These are phyloP conservation scores for Tribolium madens DNA, from an alignment of 1,140 invertebrate species.

Conservation along the genomic window DNA sequence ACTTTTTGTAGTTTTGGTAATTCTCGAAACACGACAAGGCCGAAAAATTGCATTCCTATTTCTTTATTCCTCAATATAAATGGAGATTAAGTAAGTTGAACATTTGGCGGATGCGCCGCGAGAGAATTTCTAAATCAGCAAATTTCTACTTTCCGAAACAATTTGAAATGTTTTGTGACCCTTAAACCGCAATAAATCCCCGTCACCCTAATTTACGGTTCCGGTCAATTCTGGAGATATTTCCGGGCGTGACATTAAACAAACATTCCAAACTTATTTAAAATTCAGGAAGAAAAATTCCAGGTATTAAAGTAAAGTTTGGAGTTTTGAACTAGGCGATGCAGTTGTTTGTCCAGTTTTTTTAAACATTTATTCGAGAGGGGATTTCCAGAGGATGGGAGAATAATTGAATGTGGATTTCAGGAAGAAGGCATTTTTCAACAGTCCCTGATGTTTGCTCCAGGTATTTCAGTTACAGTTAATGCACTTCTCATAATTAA, in stretches of 20 bases:
- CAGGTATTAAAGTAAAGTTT: conserved; percentile 2
- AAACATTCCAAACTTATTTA: neutral
- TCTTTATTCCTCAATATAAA: conserved; percentile 14
- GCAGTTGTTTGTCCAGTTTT: conserved; percentile 4
- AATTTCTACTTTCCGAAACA: neutral
- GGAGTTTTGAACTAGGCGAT: neutral
- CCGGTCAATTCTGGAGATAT: conserved; percentile 11
- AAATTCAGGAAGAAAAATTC: neutral
- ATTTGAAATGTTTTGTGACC: conserved; percentile 2
- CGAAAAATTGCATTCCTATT: neutral
- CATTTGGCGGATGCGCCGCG: conserved; percentile 22
- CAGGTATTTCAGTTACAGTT: neutral
- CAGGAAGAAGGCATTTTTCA: neutral
- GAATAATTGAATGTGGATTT: neutral
- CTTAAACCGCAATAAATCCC: conserved; percentile 26
- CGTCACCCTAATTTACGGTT: conserved; percentile 19
- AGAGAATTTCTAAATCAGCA: neutral
- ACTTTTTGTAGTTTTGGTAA: too few relatives aligned
- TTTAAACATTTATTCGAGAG: neutral
- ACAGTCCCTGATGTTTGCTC: neutral
- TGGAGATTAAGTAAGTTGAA: conserved; percentile 10
- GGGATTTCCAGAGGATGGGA: neutral
- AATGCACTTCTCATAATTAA: neutral
- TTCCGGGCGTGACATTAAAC: neutral
- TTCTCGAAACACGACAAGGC: too few relatives aligned